A percentile compares a stretch with the other conserved stretches of the same genome.
Evolutionary conservation across 2,797 vertebrate species (phyloP).

Genomic region (Rousettus madagascariensis): DNA sequence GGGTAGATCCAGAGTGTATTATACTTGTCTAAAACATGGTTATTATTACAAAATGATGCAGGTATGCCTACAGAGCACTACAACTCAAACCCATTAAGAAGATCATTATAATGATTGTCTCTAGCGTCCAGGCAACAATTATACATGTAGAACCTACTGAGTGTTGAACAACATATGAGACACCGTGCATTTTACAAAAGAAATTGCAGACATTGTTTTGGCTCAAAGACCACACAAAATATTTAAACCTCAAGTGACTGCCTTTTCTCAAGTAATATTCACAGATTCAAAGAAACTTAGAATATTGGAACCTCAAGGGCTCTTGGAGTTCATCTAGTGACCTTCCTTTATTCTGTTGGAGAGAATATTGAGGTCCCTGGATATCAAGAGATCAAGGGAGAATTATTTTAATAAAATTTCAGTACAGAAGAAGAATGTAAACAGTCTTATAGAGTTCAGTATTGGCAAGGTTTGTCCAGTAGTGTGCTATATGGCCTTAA

Average conservation of each 20-base stretch:
- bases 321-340: not conserved
- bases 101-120: slow-evolving; percentile 42
- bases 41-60: not conserved
- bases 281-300: slow-evolving; percentile 11
- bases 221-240: slow-evolving; percentile 8
- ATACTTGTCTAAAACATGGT: not conserved
- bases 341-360: not conserved
- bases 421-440: not conserved
- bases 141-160: not conserved
- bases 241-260: not conserved
- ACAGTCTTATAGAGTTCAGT: not conserved
- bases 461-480: not conserved
- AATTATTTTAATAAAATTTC: slow-evolving; percentile 47
- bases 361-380: not conserved
- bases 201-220: not conserved
- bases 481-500: not conserved
- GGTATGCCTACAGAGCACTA: not conserved
- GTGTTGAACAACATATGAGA: not conserved
- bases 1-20: not conserved
- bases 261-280: slow-evolving; percentile 32
- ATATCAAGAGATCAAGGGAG: slow-evolving; percentile 12
- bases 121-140: not conserved
- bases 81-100: not conserved
- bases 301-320: not conserved
- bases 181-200: not conserved